Conservation (phyloP, 2,888 invertebrate genomes). For the Synanthedon vespiformis region DNA sequence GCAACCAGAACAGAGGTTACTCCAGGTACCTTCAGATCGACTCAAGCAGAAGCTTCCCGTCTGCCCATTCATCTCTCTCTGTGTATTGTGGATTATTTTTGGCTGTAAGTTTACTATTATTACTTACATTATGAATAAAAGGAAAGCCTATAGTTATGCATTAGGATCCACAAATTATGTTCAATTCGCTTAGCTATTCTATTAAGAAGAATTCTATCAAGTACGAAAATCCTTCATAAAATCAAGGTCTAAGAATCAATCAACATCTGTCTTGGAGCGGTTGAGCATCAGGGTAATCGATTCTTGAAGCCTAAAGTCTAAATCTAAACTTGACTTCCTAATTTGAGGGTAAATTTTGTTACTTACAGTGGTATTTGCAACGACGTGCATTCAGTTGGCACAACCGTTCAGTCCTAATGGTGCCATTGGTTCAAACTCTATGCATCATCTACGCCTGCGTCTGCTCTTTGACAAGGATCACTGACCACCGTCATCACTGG, state of each 20-base stretch:
- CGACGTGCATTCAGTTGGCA: constrained; percentile 61
- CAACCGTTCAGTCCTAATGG: constrained; percentile 60
- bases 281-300: too few relatives aligned
- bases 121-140: neutral
- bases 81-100: constrained; percentile 76
- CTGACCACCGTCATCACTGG: constrained; percentile 83
- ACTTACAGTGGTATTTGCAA: constrained; percentile 76
- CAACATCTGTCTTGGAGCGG: too few relatives aligned
- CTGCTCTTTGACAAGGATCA: constrained; percentile 76
- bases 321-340: neutral
- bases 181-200: too few relatives aligned
- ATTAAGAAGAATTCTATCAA: too few relatives aligned
- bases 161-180: too few relatives aligned
- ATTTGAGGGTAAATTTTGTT: constrained; percentile 5
- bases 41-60: constrained; percentile 77
- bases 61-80: constrained; percentile 80
- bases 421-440: constrained; percentile 73
- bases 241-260: too few relatives aligned
- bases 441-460: constrained; percentile 73
- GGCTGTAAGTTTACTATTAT: constrained; percentile 56
- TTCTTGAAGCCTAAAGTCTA: too few relatives aligned
- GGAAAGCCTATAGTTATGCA: too few relatives aligned
- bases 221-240: too few relatives aligned
- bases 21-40: constrained; percentile 73
- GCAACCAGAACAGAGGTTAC: constrained; percentile 69